phyloP scores from a whole-genome alignment of 2,888 invertebrate genomes.

The Lomographa bimaculata region DNA sequence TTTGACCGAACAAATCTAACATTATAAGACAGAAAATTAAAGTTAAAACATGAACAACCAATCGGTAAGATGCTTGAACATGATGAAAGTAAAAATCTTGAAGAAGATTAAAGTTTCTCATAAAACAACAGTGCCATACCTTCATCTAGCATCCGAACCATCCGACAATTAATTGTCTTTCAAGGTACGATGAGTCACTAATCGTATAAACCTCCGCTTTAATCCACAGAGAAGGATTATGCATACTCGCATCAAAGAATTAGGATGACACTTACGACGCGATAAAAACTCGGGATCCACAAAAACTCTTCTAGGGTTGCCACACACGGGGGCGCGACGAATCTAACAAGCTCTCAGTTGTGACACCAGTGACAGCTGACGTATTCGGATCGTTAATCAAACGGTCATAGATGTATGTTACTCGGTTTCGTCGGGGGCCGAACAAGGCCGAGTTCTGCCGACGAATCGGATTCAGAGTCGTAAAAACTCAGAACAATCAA shows the following conservation, averaged over 20 bases:
- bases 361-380: slow-evolving; percentile 79
- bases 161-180: too few species aligned
- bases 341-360: slow-evolving; percentile 78
- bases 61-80: too few species aligned
- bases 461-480: slow-evolving; percentile 30
- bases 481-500: slow-evolving; percentile 38
- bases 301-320: slow-evolving; percentile 67
- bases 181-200: slow-evolving; percentile 3
- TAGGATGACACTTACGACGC: slow-evolving; percentile 56
- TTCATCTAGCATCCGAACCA: too few species aligned
- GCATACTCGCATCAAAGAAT: slow-evolving; percentile 50
- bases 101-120: too few species aligned
- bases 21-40: too few species aligned
- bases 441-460: slow-evolving; percentile 28
- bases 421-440: slow-evolving; percentile 46
- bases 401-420: slow-evolving; percentile 65
- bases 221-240: slow-evolving; percentile 34
- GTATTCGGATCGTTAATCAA: slow-evolving; percentile 79
- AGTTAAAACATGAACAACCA: too few species aligned
- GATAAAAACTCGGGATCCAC: slow-evolving; percentile 64
- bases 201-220: slow-evolving; percentile 19
- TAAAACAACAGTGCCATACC: too few species aligned
- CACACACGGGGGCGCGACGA: slow-evolving; percentile 66
- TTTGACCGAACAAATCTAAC: too few species aligned
- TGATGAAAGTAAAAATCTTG: too few species aligned